Evolutionary conservation across 2,797 vertebrate genomes (phyloP), one percentile per base, ranked within the genome.

Genomic region (Picus viridis): DNA sequence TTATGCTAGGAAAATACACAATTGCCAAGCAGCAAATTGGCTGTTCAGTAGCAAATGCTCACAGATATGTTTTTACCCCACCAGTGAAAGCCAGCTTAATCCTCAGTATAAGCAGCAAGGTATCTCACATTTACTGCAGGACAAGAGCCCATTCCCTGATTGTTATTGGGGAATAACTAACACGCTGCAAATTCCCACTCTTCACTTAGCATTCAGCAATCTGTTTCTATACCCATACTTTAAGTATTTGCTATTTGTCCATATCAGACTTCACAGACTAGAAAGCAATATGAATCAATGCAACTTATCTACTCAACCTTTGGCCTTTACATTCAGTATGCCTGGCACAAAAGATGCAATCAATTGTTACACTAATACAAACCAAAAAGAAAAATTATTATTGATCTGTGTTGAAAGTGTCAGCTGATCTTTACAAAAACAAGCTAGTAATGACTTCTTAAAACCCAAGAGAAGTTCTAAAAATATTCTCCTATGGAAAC

Each of bases 401-500:
- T 41, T 58, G 24, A 84, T 80, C 75, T 10, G 6, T 24, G 20
- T 43, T 36, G 32, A 26, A 29, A 93, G 29, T 0, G 0, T 51
- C 75, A 75, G n/a, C 2, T 85, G 71, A 89, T 34, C 51, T 79
- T 80, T 77, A 84, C 20, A 86, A 82, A 74, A 95, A 88, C n/a
- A 83, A 93, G 22, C 32, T 41, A 43, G 16, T 34, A 76, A 82
- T 34, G 41, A 85, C 61, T 84, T 84, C 63, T 61, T 58, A 80
- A 95, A 89, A 89, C 29, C 58, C 67, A 82, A 51, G 34, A 95
- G 86, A 89, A 53, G 27, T 73, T 43, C 88, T 94, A 95, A 83
- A 89, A 96, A 85, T 92, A 95, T 18, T 76, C 77, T 47, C 78
- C 85, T 90, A 58, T 10, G 62, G 74, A 91, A 91, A 83, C 27